Base-by-base conservation (phyloP, 2,888 invertebrate species). In the Criorhina ranunculi region DNA sequence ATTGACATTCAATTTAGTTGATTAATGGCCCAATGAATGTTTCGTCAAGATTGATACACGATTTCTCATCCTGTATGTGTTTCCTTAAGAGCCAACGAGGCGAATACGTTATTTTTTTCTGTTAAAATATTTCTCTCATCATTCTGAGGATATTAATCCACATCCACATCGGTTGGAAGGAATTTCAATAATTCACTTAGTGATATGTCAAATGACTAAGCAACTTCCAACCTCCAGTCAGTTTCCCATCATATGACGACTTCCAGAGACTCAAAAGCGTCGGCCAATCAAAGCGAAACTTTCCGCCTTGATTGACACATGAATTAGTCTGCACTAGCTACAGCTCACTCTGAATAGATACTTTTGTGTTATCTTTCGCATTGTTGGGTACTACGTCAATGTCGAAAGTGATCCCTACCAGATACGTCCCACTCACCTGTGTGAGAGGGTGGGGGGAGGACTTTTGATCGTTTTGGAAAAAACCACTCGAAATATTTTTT, bases 401-500 rank as follows among this genome's bases (percentile, higher is more conserved):
- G 79, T 79, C 64, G 66, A 51, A 73, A 59, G 64, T 66, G 49
- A 79, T 72, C 72, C 59, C 31, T 44, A 73, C 59, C 66, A 70
- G 78, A 59, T 57, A 17, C 46, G 31, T 31, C 49, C 17, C 3
- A 2, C 17, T 15, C 6, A 17, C 9, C 35, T 35, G 9, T 35
- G 9, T 33, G 2, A 8, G 1, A 5, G 7, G 8, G 8, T 3
- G 33, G 42, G 42, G 40, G 5, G 8, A n/a, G n/a, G 12, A 9
- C 5, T 12, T 12, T 40, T 40, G 42, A 42, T 15, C 42, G 42
- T 12, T 42, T 9, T n/a, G n/a, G 8, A 9, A 9, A 7, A 15
- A 42, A 19, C 2, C 17, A 17, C 17, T 15, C n/a, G 37, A 17
- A 59, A 77, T 42, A 59, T 59, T 3, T 59, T n/a, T 75, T 55